Conservation (phyloP, 2,113 vertebrate genomes). For the Zootoca vivipara region DNA sequence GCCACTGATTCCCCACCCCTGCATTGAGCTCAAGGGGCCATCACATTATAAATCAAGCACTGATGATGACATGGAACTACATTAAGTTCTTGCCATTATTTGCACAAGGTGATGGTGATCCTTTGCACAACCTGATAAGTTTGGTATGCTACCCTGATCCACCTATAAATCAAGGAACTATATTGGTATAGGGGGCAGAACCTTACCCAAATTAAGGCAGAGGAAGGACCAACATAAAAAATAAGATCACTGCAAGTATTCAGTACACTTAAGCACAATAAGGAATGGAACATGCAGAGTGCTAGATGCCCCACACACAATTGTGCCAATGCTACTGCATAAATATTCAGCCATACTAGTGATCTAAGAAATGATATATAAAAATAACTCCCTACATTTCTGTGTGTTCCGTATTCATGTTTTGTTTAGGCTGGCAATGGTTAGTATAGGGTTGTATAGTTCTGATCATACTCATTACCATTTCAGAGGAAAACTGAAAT, state of each 20-base stretch:
- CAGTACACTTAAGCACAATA: neutral
- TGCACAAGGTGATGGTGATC: neutral
- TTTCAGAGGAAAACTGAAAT: constrained; percentile 15
- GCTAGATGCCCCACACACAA: neutral
- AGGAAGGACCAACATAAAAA: neutral
- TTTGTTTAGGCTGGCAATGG: neutral
- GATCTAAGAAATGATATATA: neutral
- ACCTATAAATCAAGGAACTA: neutral
- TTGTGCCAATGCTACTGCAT: neutral
- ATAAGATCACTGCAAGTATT: neutral
- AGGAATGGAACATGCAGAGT: neutral
- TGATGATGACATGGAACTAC: neutral
- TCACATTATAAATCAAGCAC: neutral
- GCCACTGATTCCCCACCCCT: too few relatives aligned
- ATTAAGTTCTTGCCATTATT: neutral
- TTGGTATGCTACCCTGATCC: neutral
- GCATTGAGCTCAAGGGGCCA: neutral
- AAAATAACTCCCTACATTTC: neutral
- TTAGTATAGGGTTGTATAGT: neutral
- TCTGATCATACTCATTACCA: neutral
- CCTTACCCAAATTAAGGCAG: neutral
- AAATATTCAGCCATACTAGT: neutral
- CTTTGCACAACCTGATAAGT: neutral
- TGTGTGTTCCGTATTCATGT: neutral
- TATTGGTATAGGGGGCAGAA: neutral